A percentile compares a stretch with the other conserved stretches of the same genome.
Conservation (phyloP, 2,797 vertebrate species). For the Lycodopsis pacificus region DNA sequence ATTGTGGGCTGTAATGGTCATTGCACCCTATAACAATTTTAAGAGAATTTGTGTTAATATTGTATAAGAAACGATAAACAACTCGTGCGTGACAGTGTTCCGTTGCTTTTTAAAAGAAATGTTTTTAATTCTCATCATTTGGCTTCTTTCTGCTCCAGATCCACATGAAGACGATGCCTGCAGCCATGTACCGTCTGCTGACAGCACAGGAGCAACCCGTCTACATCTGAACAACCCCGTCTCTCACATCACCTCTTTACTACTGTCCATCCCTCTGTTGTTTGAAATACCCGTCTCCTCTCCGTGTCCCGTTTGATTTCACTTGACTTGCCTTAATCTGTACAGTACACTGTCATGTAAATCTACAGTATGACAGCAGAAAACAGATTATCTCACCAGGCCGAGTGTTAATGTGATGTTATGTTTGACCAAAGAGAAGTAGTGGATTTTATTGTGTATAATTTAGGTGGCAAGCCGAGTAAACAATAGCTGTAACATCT, state of each 20-base stretch:
- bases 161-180: constrained; percentile 99
- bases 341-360: constrained; percentile 62
- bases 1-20: neutral
- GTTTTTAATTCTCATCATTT: fast-evolving
- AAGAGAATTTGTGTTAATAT: neutral
- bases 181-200: constrained; percentile 98
- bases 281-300: constrained; percentile 28
- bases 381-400: constrained; percentile 70
- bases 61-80: too few species aligned
- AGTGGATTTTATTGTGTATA: constrained; percentile 79
- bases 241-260: constrained; percentile 14
- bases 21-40: neutral
- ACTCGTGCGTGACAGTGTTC: neutral
- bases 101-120: neutral
- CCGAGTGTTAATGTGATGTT: constrained; percentile 66
- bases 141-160: constrained; percentile 83
- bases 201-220: constrained; percentile 91
- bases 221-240: constrained; percentile 79
- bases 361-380: constrained; percentile 53
- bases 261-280: constrained; percentile 24
- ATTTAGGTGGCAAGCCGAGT: constrained; percentile 80
- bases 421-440: constrained; percentile 80
- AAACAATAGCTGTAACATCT: constrained; percentile 77
- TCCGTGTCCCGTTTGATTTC: constrained; percentile 58
- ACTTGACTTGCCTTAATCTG: constrained; percentile 85